A percentile compares a stretch with the other conserved stretches of the same genome.
phyloP scores from a whole-genome alignment of 2,888 invertebrate genomes.

The Athalia cordata region DNA sequence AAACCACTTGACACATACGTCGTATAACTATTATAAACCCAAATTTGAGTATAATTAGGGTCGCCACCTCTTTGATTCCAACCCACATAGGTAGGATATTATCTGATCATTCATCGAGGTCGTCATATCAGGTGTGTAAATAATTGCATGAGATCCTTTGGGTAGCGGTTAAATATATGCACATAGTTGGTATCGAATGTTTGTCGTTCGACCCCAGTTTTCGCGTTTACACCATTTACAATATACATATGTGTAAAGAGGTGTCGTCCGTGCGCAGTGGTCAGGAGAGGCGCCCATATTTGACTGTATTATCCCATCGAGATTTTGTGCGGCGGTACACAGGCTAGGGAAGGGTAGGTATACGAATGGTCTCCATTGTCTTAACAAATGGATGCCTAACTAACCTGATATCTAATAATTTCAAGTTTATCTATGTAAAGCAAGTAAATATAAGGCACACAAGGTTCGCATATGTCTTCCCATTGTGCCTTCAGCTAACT shows the following conservation, averaged over 20 bases:
- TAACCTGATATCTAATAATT: conserved; percentile 40
- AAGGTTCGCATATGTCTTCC: conserved; percentile 39
- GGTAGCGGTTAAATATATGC: neutral
- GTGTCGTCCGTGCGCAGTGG: neutral
- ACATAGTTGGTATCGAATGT: neutral
- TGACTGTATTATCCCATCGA: conserved; percentile 35
- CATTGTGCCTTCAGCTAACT: conserved; percentile 33
- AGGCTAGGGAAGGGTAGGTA: neutral
- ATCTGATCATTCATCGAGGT: neutral
- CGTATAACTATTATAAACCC: no score
- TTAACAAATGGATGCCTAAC: conserved; percentile 38
- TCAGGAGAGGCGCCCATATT: conserved; percentile 6
- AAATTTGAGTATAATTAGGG: no score
- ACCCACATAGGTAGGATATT: neutral
- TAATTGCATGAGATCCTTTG: neutral
- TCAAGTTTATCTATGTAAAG: conserved; percentile 41
- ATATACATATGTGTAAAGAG: neutral
- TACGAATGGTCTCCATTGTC: conserved; percentile 28
- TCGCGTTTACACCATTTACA: no score
- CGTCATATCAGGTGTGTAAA: neutral
- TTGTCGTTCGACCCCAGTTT: neutral
- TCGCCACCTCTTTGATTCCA: no score
- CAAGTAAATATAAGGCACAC: conserved; percentile 43
- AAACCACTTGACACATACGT: no score
- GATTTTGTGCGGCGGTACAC: neutral